Conservation (phyloP, 23 tunicate species). For the Oikopleura dioica region DNA sequence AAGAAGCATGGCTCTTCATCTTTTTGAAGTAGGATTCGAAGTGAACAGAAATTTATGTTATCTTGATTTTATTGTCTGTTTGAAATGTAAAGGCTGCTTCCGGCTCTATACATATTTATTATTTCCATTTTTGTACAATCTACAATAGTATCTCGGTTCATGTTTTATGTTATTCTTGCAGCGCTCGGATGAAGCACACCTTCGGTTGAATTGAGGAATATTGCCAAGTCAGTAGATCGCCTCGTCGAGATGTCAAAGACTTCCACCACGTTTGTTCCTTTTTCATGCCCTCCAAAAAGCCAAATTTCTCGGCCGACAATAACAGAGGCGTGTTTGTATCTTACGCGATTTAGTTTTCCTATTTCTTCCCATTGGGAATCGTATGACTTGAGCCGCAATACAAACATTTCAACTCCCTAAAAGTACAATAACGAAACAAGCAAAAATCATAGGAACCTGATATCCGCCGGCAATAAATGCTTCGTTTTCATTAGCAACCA, state of each 20-base stretch:
- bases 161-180: neutral
- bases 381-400: neutral
- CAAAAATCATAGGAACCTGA: neutral
- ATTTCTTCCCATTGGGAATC: neutral
- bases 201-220: neutral
- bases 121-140: neutral
- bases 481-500: neutral
- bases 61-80: too few species aligned
- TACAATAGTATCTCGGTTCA: neutral
- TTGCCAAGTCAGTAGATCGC: neutral
- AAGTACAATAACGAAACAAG: neutral
- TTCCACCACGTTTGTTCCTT: constrained; percentile 8
- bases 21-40: too few species aligned
- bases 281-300: constrained; percentile 5
- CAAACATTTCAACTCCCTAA: neutral
- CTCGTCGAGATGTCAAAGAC: neutral
- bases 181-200: neutral
- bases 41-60: too few species aligned
- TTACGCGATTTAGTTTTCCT: neutral
- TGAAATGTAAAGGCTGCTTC: too few species aligned
- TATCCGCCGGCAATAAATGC: neutral
- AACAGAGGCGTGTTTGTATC: neutral
- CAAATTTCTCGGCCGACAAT: constrained; percentile 6
- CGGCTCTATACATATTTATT: too few species aligned
- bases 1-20: too few species aligned